Base-by-base conservation (phyloP, 64 coral and sea anemone genomes). In the Montipora cactus region DNA sequence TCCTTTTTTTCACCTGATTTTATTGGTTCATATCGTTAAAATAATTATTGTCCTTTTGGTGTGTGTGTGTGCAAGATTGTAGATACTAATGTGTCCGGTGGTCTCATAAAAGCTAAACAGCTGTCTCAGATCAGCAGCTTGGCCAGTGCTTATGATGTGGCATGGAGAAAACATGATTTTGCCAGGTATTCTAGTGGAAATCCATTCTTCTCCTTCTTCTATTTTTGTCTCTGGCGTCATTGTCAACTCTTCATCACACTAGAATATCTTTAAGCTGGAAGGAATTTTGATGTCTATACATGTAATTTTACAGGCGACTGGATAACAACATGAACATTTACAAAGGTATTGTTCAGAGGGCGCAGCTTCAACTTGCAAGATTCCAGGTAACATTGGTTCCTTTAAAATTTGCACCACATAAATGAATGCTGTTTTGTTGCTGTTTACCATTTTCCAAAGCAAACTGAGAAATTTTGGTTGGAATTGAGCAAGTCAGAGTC, bases 101-200 rank as follows among this genome's bases (percentile, higher is more conserved):
- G 89, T 37, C 22, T 88, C 14, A 96, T 99, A 8, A 89, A 94
- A 49, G 28, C 76, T 0, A 92, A 96, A 16, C 89, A 94, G 2
- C 92, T 99, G 51, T 96, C 98, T 3, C 89, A 96, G 47, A 87
- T 96, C 37, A 95, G 92, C 51, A 82, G 89, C 5, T 89, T 99
- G 23, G 96, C 95, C 4, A 94, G 98, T 96, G 89, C 95, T 25
- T 99, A 96, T 75, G 95, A 99, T 47, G 95, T 96, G 52, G 98
- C 95, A 1, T 99, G 98, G 98, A 96, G 95, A 70, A 99, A 99
- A 81, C 95, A 99, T 44, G 98, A 99, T 72, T 96, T 99, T 94
- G 98, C 98, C 18, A 93, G 91, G 96, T 98, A 80, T 68, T 44
- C 81, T 55, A 64, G 4, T 64, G 61, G 53, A 6, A 8, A 57